Base-by-base conservation (phyloP, 2,113 vertebrate genomes). In the Gnathonemus echidnorhynchus region DNA sequence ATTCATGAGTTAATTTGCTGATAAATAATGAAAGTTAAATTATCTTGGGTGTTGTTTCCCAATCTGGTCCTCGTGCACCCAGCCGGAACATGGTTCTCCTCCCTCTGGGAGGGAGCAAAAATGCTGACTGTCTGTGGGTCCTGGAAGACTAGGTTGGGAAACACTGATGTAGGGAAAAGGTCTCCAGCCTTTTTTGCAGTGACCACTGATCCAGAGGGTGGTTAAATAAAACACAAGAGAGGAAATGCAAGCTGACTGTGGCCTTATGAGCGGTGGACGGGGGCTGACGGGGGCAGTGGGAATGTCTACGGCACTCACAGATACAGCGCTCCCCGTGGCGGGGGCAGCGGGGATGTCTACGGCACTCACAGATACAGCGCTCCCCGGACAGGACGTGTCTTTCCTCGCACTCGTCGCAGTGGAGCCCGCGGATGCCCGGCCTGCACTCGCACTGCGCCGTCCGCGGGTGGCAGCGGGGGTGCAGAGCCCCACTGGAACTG, bases 281-380 rank as follows among this genome's bases (percentile, higher is more conserved):
- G 5, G 48, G 8, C 35, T 48, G 83, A 10, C 17, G 1, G 45
- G 9, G 53, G 9, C 5, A 13, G 46, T 0, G 17, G 24, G 27
- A 1, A 42, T n/a, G 3, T 48, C 46, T 48, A 48, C 46, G 46
- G 1, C 91, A 97, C 98, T 92, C 94, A 99, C 98, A 97, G 39
- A 98, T 86, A 93, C 98, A 99, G 62, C 95, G 24, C 0, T 93
- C 95, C 21, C 93, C 94, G 91, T 48, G 46, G 0, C 1, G 0
- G 8, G 46, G 46, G 46, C 1, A 48, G 1, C 9, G 15, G 21
- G 42, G 7, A 52, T 42, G 4, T 27, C 48, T 49, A 50, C 42
- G 74, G 1, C 91, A 97, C 98, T 92, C 94, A 99, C 98, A 97
- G 39, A 98, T 86, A 93, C 98, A 99, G 66, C 95, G n/a, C 0